A percentile compares a stretch with the other conserved stretches of the same genome.
Evolutionary conservation across 2,888 invertebrate genomes (phyloP).

Genomic region (Pachymerium ferrugineum): DNA sequence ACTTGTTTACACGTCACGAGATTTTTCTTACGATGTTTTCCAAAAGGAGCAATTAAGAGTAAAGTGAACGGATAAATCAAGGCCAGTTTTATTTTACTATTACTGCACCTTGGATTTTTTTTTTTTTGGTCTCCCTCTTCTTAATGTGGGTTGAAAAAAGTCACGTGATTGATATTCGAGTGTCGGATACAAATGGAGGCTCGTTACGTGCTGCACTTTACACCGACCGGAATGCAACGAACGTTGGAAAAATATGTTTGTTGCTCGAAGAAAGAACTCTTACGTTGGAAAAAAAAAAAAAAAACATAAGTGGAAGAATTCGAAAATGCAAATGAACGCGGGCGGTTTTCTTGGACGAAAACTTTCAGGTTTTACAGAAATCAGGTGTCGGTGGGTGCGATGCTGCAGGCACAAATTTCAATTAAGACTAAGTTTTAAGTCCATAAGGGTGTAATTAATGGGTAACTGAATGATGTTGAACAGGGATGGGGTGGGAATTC

Average conservation of each 20-base stretch:
- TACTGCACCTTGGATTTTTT: not conserved
- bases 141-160: not conserved
- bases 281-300: not conserved
- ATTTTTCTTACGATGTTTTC: no score
- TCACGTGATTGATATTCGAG: not conserved
- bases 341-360: not conserved
- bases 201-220: not conserved
- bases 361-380: not conserved
- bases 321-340: not conserved
- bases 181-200: not conserved
- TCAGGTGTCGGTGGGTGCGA: not conserved
- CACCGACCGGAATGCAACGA: not conserved
- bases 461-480: not conserved
- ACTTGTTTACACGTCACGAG: not conserved
- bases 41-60: not conserved
- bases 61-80: not conserved
- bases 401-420: not conserved
- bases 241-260: not conserved
- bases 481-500: not conserved
- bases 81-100: not conserved
- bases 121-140: not conserved
- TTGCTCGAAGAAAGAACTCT: not conserved
- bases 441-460: conserved; percentile 8
- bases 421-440: not conserved
- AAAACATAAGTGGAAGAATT: not conserved